Base-by-base conservation (phyloP, 2,888 invertebrate species). In the Ommatoiulus sabulosus region DNA sequence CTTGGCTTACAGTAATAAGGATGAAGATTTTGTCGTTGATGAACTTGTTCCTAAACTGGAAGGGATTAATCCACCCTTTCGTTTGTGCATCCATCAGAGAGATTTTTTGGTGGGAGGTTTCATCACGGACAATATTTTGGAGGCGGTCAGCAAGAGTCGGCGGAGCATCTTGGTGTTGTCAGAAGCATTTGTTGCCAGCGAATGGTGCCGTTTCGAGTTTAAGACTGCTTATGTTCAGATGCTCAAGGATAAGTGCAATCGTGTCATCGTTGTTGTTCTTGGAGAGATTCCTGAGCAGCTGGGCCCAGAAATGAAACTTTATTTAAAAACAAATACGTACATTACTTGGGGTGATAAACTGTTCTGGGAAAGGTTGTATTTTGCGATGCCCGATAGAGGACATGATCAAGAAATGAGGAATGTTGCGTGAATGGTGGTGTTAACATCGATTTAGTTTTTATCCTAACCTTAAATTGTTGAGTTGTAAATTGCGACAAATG, bases 221-320 rank as follows among this genome's bases (percentile, higher is more conserved):
- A 89, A 89, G 3, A 87, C 91, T 85, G 91, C 91, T 6, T 91
- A 91, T 80, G 90, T 90, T 10, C 91, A 91, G 85, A 91, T 91
- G 89, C 88, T 91, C 20, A 89, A 90, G 84, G 91, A 91, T 86
- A 91, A 90, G 88, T 90, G 90, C 48, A 89, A 89, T 6, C 91
- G 91, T 89, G 90, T 92, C 10, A 90, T 92, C 44, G 90, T 92
- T 20, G 90, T 92, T 6, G 90, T 92, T 87, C 89, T 91, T 89
- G 91, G 91, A 88, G 84, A 63, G 7, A 90, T 92, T 17, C 90
- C 91, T 1, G 89, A 89, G 0, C 90, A 91, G 3, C 88, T 91
- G 57, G 91, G 91, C 63, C 72, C 89, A 35, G 91, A 91, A n/a
- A 86, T 91, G 15, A 89, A 90, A 44, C 89, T 90, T 44, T 91